Conservation (phyloP, 2,888 invertebrate species). For the Tetheella fluctuosa region DNA sequence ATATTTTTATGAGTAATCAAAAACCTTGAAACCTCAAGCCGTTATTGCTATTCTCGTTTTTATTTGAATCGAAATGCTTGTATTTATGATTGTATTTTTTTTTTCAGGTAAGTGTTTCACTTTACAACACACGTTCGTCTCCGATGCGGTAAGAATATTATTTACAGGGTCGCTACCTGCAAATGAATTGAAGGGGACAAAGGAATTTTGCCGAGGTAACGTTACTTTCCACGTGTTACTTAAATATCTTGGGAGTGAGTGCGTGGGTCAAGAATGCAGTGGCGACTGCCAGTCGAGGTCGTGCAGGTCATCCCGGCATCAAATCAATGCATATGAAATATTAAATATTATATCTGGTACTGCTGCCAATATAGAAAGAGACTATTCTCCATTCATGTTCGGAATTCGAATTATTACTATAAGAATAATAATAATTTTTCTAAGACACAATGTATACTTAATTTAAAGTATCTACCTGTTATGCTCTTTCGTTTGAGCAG, state of each 20-base stretch:
- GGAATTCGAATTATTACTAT: constrained; percentile 19
- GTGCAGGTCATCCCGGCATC: constrained; percentile 28
- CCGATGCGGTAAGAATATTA: constrained; percentile 42
- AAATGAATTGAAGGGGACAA: constrained; percentile 27
- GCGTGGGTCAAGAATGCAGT: constrained; percentile 59
- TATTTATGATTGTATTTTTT: constrained; percentile 32
- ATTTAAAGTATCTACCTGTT: neutral
- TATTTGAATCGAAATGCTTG: constrained; percentile 29
- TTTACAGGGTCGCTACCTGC: constrained; percentile 22
- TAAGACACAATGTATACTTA: neutral
- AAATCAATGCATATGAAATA: constrained; percentile 31
- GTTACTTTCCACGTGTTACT: constrained; percentile 35
- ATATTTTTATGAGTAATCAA: constrained; percentile 31
- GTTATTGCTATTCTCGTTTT: constrained; percentile 14
- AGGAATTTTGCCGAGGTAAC: constrained; percentile 33
- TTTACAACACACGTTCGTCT: constrained; percentile 20
- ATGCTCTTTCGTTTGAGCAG: constrained; percentile 22
- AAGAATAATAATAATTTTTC: too few relatives aligned
- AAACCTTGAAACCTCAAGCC: constrained; percentile 2
- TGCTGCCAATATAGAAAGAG: neutral
- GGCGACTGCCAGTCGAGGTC: constrained; percentile 44
- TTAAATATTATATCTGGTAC: neutral
- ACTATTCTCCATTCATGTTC: neutral
- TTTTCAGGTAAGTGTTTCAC: constrained; percentile 57
- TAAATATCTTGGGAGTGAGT: constrained; percentile 39